These are phyloP conservation scores for Molorchus minor DNA, from an alignment of 2,888 invertebrate genomes.

Conservation along the genomic window DNA sequence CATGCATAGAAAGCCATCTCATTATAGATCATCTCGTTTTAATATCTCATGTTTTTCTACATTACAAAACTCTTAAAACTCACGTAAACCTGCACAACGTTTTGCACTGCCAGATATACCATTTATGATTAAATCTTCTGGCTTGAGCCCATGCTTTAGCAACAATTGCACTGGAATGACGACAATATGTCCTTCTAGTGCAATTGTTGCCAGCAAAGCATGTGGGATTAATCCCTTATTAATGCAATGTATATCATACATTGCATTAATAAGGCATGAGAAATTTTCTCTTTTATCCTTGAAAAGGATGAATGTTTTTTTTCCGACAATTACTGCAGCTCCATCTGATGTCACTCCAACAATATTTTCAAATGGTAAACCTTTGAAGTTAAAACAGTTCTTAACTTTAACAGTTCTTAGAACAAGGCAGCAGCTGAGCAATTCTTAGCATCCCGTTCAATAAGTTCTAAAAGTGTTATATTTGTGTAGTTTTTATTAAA, in stretches of 20 bases:
- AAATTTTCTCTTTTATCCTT: no score
- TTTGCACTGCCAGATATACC: constrained; percentile 38
- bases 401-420: background rate
- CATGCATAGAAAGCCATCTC: constrained; percentile 2
- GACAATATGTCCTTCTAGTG: no score
- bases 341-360: constrained; percentile 34
- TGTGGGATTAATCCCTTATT: no score
- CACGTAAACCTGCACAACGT: constrained; percentile 26
- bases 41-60: background rate
- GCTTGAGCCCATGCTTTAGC: constrained; percentile 35
- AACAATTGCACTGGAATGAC: constrained; percentile 37
- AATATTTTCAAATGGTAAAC: constrained; percentile 23
- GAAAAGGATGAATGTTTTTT: no score
- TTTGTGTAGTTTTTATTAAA: background rate
- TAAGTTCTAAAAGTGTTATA: constrained; percentile 23
- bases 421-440: background rate
- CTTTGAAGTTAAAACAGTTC: background rate
- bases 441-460: constrained; percentile 7
- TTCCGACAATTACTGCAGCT: constrained; percentile 40
- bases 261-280: no score
- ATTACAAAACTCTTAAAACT: constrained; percentile 33
- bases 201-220: no score
- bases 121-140: constrained; percentile 32
- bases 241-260: no score
- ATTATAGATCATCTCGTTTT: background rate